These are phyloP conservation scores for Odontocolon sp. DNA, from an alignment of 2,888 invertebrate species.

Conservation along the genomic window DNA sequence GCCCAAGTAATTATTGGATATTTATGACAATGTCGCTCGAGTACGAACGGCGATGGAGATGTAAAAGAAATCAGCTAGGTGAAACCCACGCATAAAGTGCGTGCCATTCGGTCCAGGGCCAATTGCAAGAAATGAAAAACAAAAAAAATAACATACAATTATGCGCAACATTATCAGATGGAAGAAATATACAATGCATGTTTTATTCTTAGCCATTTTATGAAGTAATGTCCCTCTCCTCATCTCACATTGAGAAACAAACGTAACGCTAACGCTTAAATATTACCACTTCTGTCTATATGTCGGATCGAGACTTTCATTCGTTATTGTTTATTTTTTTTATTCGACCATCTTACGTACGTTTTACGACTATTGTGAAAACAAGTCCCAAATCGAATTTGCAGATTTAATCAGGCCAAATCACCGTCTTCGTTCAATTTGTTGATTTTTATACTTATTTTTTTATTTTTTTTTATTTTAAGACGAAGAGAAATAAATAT, in stretches of 20 bases:
- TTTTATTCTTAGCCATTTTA: constrained; percentile 77
- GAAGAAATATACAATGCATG: constrained; percentile 71
- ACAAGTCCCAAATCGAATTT: constrained; percentile 51
- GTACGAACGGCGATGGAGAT: constrained; percentile 67
- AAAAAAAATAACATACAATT: constrained; percentile 48
- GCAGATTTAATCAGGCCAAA: constrained; percentile 54
- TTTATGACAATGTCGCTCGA: constrained; percentile 73
- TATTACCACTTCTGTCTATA: constrained; percentile 38
- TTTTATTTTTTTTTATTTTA: constrained; percentile 14
- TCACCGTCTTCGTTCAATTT: constrained; percentile 18
- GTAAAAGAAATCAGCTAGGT: constrained; percentile 1
- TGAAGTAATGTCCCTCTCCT: constrained; percentile 73
- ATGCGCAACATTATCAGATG: constrained; percentile 55
- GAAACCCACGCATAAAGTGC: constrained; percentile 53
- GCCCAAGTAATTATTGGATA: constrained; percentile 78
- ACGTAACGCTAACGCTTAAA: constrained; percentile 50
- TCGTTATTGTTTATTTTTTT: constrained; percentile 21
- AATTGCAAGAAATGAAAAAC: constrained; percentile 35
- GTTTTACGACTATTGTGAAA: constrained; percentile 39
- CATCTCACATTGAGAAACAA: constrained; percentile 62
- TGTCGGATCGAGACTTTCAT: constrained; percentile 20
- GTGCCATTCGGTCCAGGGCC: constrained; percentile 37
- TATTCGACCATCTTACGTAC: constrained; percentile 29
- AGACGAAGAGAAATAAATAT: constrained; percentile 26
- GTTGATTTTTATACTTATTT: constrained; percentile 1